Conservation (phyloP, 2,797 vertebrate species). For the Heterohyrax brucei region DNA sequence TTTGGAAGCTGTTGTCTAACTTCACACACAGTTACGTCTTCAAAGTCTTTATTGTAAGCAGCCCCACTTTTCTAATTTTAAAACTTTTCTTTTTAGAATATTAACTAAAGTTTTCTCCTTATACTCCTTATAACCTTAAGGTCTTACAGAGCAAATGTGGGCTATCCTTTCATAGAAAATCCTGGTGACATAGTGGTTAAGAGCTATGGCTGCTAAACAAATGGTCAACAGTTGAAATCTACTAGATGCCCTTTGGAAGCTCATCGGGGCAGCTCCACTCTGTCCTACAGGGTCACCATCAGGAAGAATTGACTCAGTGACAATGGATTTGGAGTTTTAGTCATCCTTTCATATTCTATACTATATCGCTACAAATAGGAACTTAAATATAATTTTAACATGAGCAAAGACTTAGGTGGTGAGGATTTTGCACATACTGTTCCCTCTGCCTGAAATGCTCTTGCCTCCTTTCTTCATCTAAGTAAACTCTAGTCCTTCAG, state of each 20-base stretch:
- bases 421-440: conserved; percentile 14
- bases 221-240: no score
- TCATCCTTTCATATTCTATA: not conserved
- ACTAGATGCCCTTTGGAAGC: no score
- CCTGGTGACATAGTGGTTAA: no score
- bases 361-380: not conserved
- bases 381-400: conserved; percentile 13
- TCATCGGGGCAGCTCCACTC: no score
- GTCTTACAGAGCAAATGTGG: not conserved
- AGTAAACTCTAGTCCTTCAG: not conserved
- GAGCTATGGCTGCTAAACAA: no score
- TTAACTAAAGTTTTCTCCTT: not conserved
- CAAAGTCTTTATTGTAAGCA: conserved; percentile 46
- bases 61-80: not conserved
- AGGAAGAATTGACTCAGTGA: no score
- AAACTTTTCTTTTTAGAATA: conserved; percentile 8
- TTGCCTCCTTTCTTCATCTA: not conserved
- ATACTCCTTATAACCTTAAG: not conserved
- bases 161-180: not conserved
- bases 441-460: not conserved
- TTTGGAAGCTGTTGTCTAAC: conserved; percentile 9
- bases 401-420: not conserved
- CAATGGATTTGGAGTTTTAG: no score
- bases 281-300: no score
- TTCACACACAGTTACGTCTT: not conserved